Base-by-base conservation (phyloP, 2,113 vertebrate genomes). In the Hyperoodon ampullatus region DNA sequence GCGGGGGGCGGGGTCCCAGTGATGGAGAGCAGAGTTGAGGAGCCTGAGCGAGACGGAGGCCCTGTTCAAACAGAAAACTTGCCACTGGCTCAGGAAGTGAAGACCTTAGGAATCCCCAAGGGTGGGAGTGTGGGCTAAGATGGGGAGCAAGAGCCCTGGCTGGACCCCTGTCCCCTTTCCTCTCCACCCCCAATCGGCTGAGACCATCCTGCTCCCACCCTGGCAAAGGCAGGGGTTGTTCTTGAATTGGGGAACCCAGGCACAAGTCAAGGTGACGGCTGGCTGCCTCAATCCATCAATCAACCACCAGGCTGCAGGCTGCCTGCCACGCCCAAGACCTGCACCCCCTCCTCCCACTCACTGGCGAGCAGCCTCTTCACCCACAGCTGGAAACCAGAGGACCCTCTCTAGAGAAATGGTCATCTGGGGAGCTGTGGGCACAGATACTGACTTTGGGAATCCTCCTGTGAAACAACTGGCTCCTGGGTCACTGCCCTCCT, bases 1-100 rank as follows among this genome's bases (percentile, higher is more conserved):
- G n/a, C n/a, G n/a, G n/a, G n/a, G 0, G 14, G 50, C 14, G 14
- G 0, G 26, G 42, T 53, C 11, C 5, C 0, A 8, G 42, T 1
- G 13, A 5, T 39, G 7, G 12, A 84, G 33, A 61, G 16, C 8
- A 12, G 44, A 8, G n/a, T 4, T 2, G 13, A 53, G 1, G 8
- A n/a, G 13, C 44, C 16, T 16, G 58, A 47, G 19, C 2, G 0
- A 12, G 68, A 16, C 4, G 8, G 55, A 30, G 15, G 8, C 8
- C 44, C 26, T 42, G 53, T 21, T 72, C 78, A 7, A 9, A 61
- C 6, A 3, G 2, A 63, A 44, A 15, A 44, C 35, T 53, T 47
- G 24, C 80, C 12, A 42, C 24, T 16, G 7, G 26, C n/a, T 39
- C 2, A 75, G 44, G 44, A 50, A 28, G 26, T 30, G 23, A 65